Conservation (phyloP, 2,797 vertebrate species). For the Pseudochaenichthys georgianus region DNA sequence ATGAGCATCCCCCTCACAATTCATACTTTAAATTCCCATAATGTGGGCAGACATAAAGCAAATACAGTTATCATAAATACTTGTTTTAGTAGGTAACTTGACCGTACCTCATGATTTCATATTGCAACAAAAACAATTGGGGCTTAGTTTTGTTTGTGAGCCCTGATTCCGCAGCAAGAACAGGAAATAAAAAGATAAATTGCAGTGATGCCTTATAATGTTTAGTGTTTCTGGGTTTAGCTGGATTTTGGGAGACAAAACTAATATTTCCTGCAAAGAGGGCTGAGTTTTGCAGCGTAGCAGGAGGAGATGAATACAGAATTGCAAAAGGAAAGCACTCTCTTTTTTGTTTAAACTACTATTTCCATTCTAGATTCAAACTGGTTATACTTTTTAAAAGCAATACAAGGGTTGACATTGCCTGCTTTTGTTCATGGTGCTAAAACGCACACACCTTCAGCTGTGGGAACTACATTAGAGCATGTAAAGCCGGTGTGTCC, state of each 20-base stretch:
- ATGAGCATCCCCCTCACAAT: neutral
- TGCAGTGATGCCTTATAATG: neutral
- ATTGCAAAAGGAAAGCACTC: neutral
- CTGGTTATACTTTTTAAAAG: slow-evolving; percentile 18
- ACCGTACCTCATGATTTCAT: neutral
- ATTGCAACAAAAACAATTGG: neutral
- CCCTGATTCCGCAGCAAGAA: slow-evolving; percentile 14
- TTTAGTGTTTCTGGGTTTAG: slow-evolving; percentile 2
- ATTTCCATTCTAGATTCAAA: neutral
- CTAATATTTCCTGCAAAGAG: neutral
- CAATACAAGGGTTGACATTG: neutral
- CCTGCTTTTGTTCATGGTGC: slow-evolving; percentile 53
- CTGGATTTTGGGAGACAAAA: neutral
- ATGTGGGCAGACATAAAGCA: neutral
- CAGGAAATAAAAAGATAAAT: slow-evolving; percentile 2
- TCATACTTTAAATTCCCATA: neutral
- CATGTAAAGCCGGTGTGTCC: too few species aligned
- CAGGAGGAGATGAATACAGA: slow-evolving; percentile 1
- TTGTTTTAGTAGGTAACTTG: neutral
- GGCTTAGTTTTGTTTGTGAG: slow-evolving; percentile 32
- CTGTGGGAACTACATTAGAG: neutral
- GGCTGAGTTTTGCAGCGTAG: neutral
- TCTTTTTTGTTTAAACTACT: neutral
- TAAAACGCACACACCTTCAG: slow-evolving; percentile 4
- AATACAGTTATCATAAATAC: neutral